A percentile compares a stretch with the other conserved stretches of the same genome.
Conservation (phyloP, 2,888 invertebrate genomes). For the Cylloceria caligata region DNA sequence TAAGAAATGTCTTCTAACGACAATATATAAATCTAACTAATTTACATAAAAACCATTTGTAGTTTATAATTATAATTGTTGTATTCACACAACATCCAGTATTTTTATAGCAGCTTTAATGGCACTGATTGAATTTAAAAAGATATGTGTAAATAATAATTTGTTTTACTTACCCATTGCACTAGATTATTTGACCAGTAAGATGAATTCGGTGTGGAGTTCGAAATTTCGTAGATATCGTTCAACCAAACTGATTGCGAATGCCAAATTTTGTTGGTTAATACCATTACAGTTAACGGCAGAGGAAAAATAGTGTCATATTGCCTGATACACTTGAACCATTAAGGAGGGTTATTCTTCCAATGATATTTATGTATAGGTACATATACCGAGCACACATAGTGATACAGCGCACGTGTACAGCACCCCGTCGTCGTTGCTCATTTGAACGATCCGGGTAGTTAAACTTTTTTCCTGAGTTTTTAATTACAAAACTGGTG, state of each 20-base stretch:
- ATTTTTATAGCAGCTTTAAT: background rate
- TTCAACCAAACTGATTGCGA: background rate
- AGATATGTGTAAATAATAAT: background rate
- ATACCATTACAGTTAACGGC: background rate
- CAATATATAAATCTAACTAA: background rate
- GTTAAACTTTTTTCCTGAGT: conserved; percentile 55
- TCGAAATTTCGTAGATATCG: background rate
- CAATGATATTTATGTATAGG: background rate
- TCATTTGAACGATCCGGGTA: conserved; percentile 53
- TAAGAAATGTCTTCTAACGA: background rate
- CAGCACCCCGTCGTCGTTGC: conserved; percentile 49
- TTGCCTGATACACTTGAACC: background rate
- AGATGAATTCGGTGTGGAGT: no score
- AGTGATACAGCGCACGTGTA: background rate
- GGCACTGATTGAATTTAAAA: background rate
- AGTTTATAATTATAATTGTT: background rate
- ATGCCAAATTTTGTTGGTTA: background rate
- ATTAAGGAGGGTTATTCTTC: background rate
- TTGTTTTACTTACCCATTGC: background rate
- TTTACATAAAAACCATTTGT: background rate
- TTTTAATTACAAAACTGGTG: conserved; percentile 67
- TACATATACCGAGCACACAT: background rate
- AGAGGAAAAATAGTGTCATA: background rate
- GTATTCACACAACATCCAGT: background rate
- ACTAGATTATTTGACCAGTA: background rate